These are phyloP conservation scores for Neoascia interrupta DNA, from an alignment of 2,888 invertebrate species.

Conservation along the genomic window DNA sequence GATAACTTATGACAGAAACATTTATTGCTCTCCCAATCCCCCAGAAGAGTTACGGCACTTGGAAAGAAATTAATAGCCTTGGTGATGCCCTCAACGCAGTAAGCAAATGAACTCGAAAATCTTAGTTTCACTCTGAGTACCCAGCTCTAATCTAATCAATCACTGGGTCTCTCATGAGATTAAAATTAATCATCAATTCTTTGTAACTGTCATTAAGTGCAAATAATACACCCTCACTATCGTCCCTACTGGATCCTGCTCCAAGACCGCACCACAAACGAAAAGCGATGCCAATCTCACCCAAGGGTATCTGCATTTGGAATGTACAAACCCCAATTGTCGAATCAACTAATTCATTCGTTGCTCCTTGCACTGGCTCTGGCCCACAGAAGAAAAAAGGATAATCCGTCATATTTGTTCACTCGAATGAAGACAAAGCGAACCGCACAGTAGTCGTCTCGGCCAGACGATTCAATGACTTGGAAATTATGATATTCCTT, in stretches of 20 bases:
- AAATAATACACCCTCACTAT: conserved; percentile 46
- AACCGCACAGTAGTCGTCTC: conserved; percentile 9
- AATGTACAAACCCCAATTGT: conserved; percentile 44
- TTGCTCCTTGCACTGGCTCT: conserved; percentile 10
- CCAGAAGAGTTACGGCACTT: conserved; percentile 29
- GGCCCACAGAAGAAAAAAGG: conserved; percentile 14
- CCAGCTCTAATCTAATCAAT: conserved; percentile 66
- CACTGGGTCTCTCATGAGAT: conserved; percentile 26
- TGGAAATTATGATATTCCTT: conserved; percentile 63
- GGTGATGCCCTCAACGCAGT: conserved; percentile 1
- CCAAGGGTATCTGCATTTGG: conserved; percentile 20
- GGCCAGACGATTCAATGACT: conserved; percentile 65
- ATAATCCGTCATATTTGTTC: conserved; percentile 64
- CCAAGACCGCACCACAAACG: conserved; percentile 2
- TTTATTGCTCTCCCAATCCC: conserved; percentile 45
- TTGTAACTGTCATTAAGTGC: conserved; percentile 67
- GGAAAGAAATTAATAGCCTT: conserved; percentile 47
- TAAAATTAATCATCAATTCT: conserved; percentile 67
- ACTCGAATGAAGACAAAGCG: conserved; percentile 17
- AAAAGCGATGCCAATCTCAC: background rate
- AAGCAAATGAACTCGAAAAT: conserved; percentile 36
- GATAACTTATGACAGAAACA: conserved; percentile 51
- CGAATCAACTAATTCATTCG: conserved; percentile 51
- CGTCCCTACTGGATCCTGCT: conserved; percentile 32
- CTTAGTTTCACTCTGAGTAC: too few species aligned